A percentile compares a stretch with the other conserved stretches of the same genome.
phyloP scores from a whole-genome alignment of 2,888 invertebrate genomes.

The Rugalucina vietnamica region DNA sequence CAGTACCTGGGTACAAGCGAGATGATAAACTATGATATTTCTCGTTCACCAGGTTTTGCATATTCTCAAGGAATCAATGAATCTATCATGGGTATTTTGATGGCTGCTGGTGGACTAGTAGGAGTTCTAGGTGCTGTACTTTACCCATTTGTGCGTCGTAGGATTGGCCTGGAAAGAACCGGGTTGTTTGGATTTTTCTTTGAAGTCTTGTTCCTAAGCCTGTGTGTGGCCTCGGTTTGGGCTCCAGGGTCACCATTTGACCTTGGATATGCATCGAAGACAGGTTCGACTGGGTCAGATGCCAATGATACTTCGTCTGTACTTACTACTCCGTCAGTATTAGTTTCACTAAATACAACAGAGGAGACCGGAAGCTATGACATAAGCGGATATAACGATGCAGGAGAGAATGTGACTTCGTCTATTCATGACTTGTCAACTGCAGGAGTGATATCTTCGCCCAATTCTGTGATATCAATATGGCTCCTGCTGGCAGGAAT shows the following conservation, averaged over 20 bases:
- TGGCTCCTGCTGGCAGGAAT: constrained; percentile 80
- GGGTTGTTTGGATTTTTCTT: constrained; percentile 80
- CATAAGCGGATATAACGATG: background rate
- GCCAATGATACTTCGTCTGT: background rate
- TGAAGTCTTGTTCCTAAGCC: constrained; percentile 80
- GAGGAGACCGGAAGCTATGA: background rate
- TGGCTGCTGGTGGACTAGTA: constrained; percentile 84
- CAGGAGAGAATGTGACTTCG: background rate
- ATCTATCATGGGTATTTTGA: constrained; percentile 83
- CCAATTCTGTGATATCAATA: constrained; percentile 72
- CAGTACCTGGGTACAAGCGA: no score
- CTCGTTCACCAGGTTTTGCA: constrained; percentile 80
- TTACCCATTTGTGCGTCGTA: constrained; percentile 84
- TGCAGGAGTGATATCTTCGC: background rate
- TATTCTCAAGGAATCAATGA: constrained; percentile 84
- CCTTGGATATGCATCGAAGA: constrained; percentile 30
- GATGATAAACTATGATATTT: no score
- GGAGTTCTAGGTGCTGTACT: constrained; percentile 85
- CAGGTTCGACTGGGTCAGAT: background rate
- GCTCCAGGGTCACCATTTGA: constrained; percentile 85
- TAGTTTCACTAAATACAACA: background rate
- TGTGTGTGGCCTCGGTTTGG: constrained; percentile 84
- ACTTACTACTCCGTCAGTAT: background rate
- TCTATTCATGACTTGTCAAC: background rate
- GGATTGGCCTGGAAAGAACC: constrained; percentile 80